phyloP scores from a whole-genome alignment of 2,797 vertebrate species.

The Falco peregrinus region DNA sequence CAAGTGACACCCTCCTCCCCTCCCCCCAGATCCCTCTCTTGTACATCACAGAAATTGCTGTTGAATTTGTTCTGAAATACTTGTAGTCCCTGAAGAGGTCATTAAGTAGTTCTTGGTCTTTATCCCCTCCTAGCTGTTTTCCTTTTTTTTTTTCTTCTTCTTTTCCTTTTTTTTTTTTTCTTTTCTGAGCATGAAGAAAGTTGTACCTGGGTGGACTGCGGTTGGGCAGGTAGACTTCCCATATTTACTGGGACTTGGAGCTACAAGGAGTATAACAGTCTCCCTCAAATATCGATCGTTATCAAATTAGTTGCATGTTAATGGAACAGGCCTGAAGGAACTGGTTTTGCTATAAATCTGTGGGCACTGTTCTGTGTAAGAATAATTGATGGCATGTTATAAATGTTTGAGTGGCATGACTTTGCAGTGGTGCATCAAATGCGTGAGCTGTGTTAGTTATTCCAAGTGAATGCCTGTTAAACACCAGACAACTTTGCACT shows the following conservation, averaged over 20 bases:
- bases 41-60: neutral
- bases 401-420: neutral
- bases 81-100: conserved; percentile 31
- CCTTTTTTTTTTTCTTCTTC: too few species aligned
- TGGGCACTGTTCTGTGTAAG: neutral
- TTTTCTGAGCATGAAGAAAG: neutral
- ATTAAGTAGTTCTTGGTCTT: conserved; percentile 31
- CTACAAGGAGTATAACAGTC: neutral
- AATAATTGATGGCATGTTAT: neutral
- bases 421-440: neutral
- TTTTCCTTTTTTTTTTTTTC: too few species aligned
- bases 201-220: neutral
- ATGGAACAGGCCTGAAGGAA: neutral
- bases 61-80: neutral
- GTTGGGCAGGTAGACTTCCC: neutral
- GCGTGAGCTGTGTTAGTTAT: neutral
- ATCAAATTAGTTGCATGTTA: neutral
- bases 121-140: neutral
- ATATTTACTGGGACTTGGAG: neutral
- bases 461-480: neutral
- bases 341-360: neutral
- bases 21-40: neutral
- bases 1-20: neutral
- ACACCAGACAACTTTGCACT: neutral
- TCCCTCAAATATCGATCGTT: neutral